Conservation (phyloP, 2,888 invertebrate species). For the Orthosia gracilis region DNA sequence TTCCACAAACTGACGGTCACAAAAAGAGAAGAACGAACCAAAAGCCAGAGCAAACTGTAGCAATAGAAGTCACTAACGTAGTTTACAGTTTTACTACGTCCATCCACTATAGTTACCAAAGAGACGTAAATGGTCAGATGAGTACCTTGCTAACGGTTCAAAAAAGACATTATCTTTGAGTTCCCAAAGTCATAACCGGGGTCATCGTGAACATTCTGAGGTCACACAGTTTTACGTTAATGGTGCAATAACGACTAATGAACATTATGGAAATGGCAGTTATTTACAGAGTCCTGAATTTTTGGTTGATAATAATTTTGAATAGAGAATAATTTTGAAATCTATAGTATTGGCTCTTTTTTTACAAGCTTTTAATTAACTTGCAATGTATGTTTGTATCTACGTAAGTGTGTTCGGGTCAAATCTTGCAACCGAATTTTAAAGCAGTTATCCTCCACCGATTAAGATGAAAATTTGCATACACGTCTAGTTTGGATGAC, state of each 20-base stretch:
- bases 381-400: no score
- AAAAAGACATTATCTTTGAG: slow-evolving; percentile 41
- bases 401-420: no score
- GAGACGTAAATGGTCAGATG: slow-evolving; percentile 23
- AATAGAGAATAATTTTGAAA: no score
- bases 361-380: no score
- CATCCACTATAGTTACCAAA: slow-evolving; percentile 17
- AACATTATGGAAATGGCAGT: neutral
- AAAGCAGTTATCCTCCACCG: no score
- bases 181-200: slow-evolving; percentile 50
- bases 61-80: no score
- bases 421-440: no score
- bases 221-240: slow-evolving; percentile 1
- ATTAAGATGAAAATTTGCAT: no score
- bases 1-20: no score
- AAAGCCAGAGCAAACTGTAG: neutral
- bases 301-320: neutral
- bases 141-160: slow-evolving; percentile 27
- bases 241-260: neutral
- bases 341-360: no score
- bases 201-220: slow-evolving; percentile 37
- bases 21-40: neutral
- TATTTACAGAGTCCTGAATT: neutral
- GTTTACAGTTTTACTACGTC: neutral
- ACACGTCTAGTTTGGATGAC: no score